Percentiles rank a stretch among this genome's conserved stretches.
phyloP scores from a whole-genome alignment of 2,888 invertebrate genomes.

The Cremastinae sp. region DNA sequence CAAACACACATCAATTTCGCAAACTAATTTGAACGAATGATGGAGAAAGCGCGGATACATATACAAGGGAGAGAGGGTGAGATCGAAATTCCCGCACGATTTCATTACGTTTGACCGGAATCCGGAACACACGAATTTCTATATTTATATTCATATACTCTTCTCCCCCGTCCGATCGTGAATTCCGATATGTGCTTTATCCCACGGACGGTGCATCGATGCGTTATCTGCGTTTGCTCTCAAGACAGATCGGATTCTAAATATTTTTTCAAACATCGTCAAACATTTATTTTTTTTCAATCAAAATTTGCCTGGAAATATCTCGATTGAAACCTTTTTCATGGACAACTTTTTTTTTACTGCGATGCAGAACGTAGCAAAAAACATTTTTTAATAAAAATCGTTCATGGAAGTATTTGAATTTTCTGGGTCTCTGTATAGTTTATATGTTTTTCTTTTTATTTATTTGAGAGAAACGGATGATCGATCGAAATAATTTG shows the following conservation, averaged over 20 bases:
- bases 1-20: constrained; percentile 62
- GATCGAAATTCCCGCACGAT: constrained; percentile 45
- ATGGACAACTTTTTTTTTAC: no score
- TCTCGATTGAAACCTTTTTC: no score
- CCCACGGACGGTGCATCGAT: no score
- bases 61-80: constrained; percentile 5
- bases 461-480: not conserved
- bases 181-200: no score
- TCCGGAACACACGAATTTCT: not conserved
- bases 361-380: no score
- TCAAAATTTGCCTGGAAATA: no score
- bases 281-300: not conserved
- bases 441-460: not conserved
- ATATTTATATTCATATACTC: not conserved
- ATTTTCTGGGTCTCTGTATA: no score
- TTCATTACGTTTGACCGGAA: constrained; percentile 60
- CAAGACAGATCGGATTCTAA: no score
- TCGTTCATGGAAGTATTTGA: no score
- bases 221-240: no score
- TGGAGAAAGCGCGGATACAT: constrained; percentile 29
- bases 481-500: not conserved
- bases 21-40: constrained; percentile 63
- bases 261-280: not conserved
- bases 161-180: not conserved
- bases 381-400: no score